These are phyloP conservation scores for Saccostrea glomerata DNA, from an alignment of 1,140 invertebrate genomes.

Conservation along the genomic window DNA sequence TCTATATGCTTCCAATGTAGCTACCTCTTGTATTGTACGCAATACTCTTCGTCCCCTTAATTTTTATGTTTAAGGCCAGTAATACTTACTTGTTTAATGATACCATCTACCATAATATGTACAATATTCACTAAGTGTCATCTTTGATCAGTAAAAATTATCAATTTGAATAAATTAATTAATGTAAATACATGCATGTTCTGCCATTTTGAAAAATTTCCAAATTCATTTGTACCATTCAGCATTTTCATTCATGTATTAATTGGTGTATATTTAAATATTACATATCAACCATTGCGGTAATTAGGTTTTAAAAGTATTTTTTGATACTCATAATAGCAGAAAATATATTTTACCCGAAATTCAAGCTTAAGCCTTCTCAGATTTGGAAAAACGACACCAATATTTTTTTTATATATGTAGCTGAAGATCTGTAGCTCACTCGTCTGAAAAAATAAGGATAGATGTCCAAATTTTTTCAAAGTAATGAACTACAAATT, in stretches of 20 bases:
- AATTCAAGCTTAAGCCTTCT: no score
- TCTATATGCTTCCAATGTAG: conserved; percentile 1
- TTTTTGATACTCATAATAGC: no score
- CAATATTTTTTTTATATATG: no score
- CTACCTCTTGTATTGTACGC: conserved; percentile 28
- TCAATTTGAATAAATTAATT: background rate
- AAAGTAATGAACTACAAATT: no score
- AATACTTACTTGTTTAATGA: background rate
- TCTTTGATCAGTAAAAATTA: background rate
- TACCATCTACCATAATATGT: background rate
- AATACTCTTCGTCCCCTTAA: conserved; percentile 13
- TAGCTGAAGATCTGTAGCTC: no score
- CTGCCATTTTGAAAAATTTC: background rate
- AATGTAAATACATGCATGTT: no score
- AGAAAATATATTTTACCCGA: no score
- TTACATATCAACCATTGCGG: background rate
- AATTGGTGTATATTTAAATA: background rate
- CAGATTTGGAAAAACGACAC: no score
- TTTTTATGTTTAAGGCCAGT: background rate
- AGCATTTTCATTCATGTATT: background rate
- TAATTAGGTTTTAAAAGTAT: background rate
- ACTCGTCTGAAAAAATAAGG: no score
- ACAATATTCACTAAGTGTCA: background rate
- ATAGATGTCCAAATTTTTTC: no score
- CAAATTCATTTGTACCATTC: background rate